Percentiles rank a stretch among this genome's conserved stretches.
Evolutionary conservation across 2,888 invertebrate species (phyloP).

Genomic region (Antheraea assamensis): DNA sequence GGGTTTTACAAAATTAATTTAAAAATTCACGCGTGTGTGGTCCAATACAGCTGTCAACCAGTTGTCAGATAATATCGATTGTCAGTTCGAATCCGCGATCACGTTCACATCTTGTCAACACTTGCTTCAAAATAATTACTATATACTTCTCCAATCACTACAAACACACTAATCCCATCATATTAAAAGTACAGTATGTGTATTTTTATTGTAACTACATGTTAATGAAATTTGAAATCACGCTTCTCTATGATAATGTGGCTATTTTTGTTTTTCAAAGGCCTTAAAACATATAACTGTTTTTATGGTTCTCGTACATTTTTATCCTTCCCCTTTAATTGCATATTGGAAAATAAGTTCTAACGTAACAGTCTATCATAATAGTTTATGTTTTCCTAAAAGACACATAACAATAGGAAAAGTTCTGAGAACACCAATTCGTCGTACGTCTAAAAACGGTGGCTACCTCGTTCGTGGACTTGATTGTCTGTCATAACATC

Average conservation of each 20-base stretch:
- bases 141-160: slow-evolving; percentile 30
- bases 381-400: neutral
- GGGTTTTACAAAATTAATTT: slow-evolving; percentile 3
- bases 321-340: too few relatives aligned
- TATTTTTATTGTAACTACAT: neutral
- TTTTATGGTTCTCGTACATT: neutral
- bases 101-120: slow-evolving; percentile 49
- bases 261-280: neutral
- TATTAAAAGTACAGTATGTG: neutral
- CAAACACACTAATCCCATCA: slow-evolving; percentile 47
- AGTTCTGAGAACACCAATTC: slow-evolving; percentile 6
- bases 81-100: slow-evolving; percentile 46
- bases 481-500: slow-evolving; percentile 60
- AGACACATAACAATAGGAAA: slow-evolving; percentile 10
- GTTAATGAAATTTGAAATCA: neutral
- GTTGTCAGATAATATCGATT: slow-evolving; percentile 60
- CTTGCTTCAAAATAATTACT: slow-evolving; percentile 43
- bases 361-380: neutral
- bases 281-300: neutral
- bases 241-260: neutral
- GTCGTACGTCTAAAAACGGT: slow-evolving; percentile 29
- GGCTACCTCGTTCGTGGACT: slow-evolving; percentile 37
- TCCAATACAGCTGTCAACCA: slow-evolving; percentile 58
- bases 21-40: slow-evolving; percentile 51
- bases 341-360: too few relatives aligned